Evolutionary conservation across 92 coral and sea anemone species (phyloP).

Genomic region (Parazoanthus atlanticus): DNA sequence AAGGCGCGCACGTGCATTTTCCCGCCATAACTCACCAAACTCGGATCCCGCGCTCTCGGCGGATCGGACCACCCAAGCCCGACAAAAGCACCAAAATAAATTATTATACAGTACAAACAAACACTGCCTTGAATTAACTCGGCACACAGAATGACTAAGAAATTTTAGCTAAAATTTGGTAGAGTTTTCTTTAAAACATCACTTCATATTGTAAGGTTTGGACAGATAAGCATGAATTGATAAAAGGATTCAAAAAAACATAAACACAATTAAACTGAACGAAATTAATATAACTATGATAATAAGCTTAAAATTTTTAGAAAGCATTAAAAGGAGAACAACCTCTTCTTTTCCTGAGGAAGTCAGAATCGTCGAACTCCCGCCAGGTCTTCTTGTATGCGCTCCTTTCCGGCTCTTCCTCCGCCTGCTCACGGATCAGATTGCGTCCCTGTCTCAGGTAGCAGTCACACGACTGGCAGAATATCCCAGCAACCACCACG

Average conservation of each 20-base stretch:
- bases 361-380: not conserved
- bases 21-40: no score
- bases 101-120: not conserved
- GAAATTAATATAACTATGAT: not conserved
- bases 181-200: not conserved
- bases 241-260: not conserved
- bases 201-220: not conserved
- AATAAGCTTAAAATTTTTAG: not conserved
- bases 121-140: not conserved
- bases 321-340: not conserved
- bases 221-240: not conserved
- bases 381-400: conserved; percentile 9
- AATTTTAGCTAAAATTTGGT: no score
- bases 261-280: no score
- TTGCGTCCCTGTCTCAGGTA: conserved; percentile 33
- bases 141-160: not conserved
- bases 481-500: conserved; percentile 36
- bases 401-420: not conserved
- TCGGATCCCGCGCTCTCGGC: no score
- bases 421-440: conserved; percentile 3
- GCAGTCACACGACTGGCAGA: conserved; percentile 37
- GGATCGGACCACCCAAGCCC: no score
- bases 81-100: no score
- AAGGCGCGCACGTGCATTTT: no score
- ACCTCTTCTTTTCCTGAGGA: conserved; percentile 28